Evolutionary conservation across 2,888 invertebrate genomes (phyloP).

Genomic region (Macropis europaea): DNA sequence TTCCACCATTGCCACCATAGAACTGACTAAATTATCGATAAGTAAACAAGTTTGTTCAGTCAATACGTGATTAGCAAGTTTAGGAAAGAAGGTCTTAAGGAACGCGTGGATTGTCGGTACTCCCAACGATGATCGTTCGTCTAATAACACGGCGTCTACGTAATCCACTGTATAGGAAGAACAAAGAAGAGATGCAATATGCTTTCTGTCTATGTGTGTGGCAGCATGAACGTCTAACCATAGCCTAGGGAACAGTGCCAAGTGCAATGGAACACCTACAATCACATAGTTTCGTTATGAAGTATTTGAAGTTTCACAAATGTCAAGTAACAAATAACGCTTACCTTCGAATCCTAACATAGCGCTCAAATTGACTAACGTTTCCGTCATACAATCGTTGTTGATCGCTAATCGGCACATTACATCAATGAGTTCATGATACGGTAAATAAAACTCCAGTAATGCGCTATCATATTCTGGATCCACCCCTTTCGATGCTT

Average conservation of each 20-base stretch:
- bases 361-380: conserved; percentile 91
- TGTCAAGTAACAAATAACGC: neutral
- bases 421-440: conserved; percentile 93
- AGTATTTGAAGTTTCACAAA: neutral
- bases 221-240: conserved; percentile 94
- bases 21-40: conserved; percentile 84
- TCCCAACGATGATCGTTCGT: conserved; percentile 92
- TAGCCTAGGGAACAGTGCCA: conserved; percentile 93
- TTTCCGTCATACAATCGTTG: conserved; percentile 92
- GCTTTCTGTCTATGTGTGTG: conserved; percentile 87
- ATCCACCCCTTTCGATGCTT: conserved; percentile 87
- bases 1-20: conserved; percentile 81
- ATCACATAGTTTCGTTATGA: conserved; percentile 27
- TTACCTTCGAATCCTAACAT: conserved; percentile 93
- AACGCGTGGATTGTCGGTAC: conserved; percentile 93
- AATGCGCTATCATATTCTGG: conserved; percentile 89
- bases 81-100: conserved; percentile 93
- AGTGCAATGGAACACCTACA: conserved; percentile 88
- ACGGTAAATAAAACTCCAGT: conserved; percentile 90
- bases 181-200: conserved; percentile 89
- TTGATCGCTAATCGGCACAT: conserved; percentile 93
- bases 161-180: conserved; percentile 94
- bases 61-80: conserved; percentile 86
- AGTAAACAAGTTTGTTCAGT: conserved; percentile 83
- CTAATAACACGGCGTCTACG: conserved; percentile 92